Evolutionary conservation across 2,113 vertebrate species (phyloP).

Genomic region (Caloenas nicobarica): DNA sequence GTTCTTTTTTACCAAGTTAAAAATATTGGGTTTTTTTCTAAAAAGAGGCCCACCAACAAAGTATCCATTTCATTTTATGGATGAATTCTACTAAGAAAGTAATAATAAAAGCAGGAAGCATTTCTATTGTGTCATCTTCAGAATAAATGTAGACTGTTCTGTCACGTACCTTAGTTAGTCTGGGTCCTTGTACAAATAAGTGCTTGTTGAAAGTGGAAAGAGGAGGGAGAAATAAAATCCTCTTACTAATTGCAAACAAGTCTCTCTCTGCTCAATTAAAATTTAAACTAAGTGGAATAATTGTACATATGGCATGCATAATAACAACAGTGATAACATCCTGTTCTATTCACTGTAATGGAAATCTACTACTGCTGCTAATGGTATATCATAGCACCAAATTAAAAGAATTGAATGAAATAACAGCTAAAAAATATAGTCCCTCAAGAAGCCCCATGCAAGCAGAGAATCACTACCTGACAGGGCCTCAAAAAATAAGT

Average conservation of each 20-base stretch:
- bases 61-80: not conserved
- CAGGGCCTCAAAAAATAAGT: not conserved
- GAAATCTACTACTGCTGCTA: not conserved
- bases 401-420: not conserved
- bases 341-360: not conserved
- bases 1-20: not conserved
- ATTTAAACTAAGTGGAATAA: conserved; percentile 54
- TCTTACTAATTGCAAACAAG: conserved; percentile 13
- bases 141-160: not conserved
- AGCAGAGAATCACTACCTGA: not conserved
- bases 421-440: not conserved
- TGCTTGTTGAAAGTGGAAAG: rapidly evolving
- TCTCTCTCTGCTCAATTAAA: conserved; percentile 46
- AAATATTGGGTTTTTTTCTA: not conserved
- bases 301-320: conserved; percentile 1
- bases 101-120: not conserved
- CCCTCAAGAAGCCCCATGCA: not conserved
- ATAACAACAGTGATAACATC: not conserved
- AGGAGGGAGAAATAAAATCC: not conserved
- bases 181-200: not conserved
- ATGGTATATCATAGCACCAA: not conserved
- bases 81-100: not conserved
- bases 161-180: not conserved
- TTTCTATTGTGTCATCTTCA: not conserved
- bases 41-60: not conserved